Conservation (phyloP, 2,113 vertebrate genomes). For the Tupaia tana region DNA sequence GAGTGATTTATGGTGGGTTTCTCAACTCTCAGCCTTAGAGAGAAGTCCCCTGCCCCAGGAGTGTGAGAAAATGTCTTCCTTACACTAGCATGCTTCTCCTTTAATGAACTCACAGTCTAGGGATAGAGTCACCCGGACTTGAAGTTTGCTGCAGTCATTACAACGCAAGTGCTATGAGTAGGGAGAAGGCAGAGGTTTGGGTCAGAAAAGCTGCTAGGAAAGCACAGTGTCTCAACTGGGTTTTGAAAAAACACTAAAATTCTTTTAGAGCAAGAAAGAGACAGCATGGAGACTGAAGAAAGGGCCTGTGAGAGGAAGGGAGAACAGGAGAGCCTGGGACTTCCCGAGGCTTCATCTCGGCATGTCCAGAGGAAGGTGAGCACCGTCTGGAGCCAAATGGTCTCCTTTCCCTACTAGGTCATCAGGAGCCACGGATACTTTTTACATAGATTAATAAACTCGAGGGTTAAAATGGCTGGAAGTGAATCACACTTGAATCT, state of each 20-base stretch:
- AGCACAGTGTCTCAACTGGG: neutral
- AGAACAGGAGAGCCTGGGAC: neutral
- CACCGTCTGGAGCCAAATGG: neutral
- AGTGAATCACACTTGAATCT: conserved; percentile 72
- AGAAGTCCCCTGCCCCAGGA: neutral
- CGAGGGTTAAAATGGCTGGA: conserved; percentile 67
- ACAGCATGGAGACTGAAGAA: neutral
- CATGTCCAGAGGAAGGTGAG: neutral
- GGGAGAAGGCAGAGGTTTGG: neutral
- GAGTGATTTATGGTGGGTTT: neutral
- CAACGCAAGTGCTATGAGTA: neutral
- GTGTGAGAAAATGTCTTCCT: neutral
- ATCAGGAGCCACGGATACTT: neutral
- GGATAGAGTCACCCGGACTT: neutral
- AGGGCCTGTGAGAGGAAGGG: neutral
- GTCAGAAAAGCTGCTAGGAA: neutral
- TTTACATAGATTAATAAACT: conserved; percentile 32
- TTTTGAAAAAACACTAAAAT: neutral
- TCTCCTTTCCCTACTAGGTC: neutral
- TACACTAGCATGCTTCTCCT: neutral
- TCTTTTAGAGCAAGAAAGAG: neutral
- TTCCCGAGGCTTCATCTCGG: neutral
- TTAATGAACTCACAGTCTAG: neutral
- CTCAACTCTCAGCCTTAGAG: neutral
- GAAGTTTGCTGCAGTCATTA: neutral